Conservation (phyloP, 2,797 vertebrate species). For the Oreochromis mossambicus region DNA sequence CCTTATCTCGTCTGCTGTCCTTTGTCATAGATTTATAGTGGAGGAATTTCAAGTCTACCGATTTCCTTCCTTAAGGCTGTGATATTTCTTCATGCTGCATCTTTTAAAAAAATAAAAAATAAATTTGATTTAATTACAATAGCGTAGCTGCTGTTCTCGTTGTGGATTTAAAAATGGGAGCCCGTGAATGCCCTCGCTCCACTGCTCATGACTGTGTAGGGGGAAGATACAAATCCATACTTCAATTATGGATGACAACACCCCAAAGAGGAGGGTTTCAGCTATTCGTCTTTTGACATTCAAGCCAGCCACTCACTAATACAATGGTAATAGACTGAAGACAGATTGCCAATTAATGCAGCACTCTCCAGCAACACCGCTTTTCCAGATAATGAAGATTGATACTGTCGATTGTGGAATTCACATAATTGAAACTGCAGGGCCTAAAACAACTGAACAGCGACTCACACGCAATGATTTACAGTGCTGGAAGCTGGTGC, state of each 20-base stretch:
- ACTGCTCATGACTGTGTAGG: constrained; percentile 11
- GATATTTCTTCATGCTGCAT: constrained; percentile 39
- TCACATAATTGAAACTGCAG: constrained; percentile 31
- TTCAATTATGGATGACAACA: constrained; percentile 48
- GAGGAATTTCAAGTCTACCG: constrained; percentile 49
- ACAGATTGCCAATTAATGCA: constrained; percentile 61
- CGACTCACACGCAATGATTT: constrained; percentile 3
- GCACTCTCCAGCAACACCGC: constrained; percentile 42
- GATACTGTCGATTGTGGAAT: constrained; percentile 28
- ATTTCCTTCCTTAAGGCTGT: constrained; percentile 43
- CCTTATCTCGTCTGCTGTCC: constrained; percentile 59
- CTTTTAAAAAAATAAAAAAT: not conserved
- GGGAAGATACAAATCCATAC: constrained; percentile 21
- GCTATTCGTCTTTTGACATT: constrained; percentile 65
- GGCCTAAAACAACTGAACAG: constrained; percentile 47
- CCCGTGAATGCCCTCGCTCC: not conserved
- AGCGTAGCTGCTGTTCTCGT: not conserved
- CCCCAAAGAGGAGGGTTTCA: constrained; percentile 30
- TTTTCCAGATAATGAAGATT: constrained; percentile 63
- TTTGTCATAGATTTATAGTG: constrained; percentile 65
- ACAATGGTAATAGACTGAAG: constrained; percentile 64
- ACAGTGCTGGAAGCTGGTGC: not conserved
- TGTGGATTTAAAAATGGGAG: constrained; percentile 38
- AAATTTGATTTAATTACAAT: constrained; percentile 41
- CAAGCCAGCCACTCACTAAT: constrained; percentile 49